Evolutionary conservation across 2,113 vertebrate species (phyloP), one percentile per base, ranked within the genome.

Genomic region (Gavia stellata): DNA sequence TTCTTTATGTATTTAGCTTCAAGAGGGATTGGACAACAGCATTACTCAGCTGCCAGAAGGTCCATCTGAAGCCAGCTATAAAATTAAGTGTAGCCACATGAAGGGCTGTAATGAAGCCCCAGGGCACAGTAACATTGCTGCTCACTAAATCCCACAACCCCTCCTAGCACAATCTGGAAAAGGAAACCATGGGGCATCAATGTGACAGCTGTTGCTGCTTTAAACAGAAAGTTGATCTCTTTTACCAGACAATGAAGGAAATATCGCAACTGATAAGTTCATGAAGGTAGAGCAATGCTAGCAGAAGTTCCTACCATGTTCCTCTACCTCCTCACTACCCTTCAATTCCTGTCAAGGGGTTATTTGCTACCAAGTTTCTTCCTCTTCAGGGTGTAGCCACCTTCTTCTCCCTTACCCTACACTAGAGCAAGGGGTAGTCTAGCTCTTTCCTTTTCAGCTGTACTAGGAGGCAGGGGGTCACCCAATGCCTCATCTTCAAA

Each of bases 21-120:
- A 74, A 81, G 65, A 87, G 47, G 61, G 52, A 42, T 59, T n/a
- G 91, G 81, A 67, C 61, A 81, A 85, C 36, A 94, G 65, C 79
- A 77, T 25, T 40, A 29, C 56, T 71, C 55, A 91, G 81, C 83
- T 86, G 89, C 77, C 93, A 94, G 74, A 53, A 94, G 53, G 56
- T 87, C 72, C 26, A 84, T 92, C 87, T 95, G 96, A 96, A 94
- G 81, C 73, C 93, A 96, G 58, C 89, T 74, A 92, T 92, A 84
- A 96, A 97, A 97, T 96, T 86, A 91, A 84, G 78, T 33, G 36
- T 15, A 87, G 47, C 68, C 56, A 55, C 81, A 89, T 17, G 44
- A 92, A 56, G 56, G 59, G 56, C 38, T 87, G 53, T 66, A 92
- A 94, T 10, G 34, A 94, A 95, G 77, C 95, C 84, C 68, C 34